These are phyloP conservation scores for Phaethornis superciliosus DNA, from an alignment of 2,113 vertebrate genomes.

Conservation along the genomic window DNA sequence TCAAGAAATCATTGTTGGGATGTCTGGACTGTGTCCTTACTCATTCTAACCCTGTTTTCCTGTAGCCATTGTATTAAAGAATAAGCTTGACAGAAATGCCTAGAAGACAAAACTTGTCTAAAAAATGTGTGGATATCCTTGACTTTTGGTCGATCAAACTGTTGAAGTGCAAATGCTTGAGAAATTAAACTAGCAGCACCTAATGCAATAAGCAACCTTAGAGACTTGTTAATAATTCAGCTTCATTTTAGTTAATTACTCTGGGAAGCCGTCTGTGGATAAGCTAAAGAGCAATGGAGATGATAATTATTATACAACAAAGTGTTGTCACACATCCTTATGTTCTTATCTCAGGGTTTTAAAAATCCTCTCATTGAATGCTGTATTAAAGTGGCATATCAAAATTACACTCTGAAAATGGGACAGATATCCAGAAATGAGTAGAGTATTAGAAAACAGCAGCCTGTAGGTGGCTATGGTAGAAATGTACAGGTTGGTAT, in stretches of 20 bases:
- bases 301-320: slow-evolving; percentile 12
- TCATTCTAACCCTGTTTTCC: not conserved
- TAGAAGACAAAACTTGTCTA: not conserved
- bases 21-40: not conserved
- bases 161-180: not conserved
- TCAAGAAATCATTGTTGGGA: not conserved
- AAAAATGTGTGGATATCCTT: not conserved
- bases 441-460: not conserved
- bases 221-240: slow-evolving; percentile 33
- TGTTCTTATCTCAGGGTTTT: not conserved
- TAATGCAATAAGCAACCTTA: slow-evolving; percentile 27
- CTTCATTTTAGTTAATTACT: slow-evolving; percentile 30
- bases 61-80: not conserved
- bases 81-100: not conserved
- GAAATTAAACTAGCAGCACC: not conserved
- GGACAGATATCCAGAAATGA: not conserved
- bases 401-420: not conserved
- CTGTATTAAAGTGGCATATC: not conserved
- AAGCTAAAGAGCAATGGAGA: slow-evolving; percentile 1
- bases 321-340: not conserved
- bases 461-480: not conserved
- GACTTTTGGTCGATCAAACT: not conserved
- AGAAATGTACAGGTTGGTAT: not conserved
- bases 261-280: not conserved
- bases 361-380: not conserved